Evolutionary conservation across 2,797 vertebrate genomes (phyloP).

Genomic region (Trichosurus vulpecula): DNA sequence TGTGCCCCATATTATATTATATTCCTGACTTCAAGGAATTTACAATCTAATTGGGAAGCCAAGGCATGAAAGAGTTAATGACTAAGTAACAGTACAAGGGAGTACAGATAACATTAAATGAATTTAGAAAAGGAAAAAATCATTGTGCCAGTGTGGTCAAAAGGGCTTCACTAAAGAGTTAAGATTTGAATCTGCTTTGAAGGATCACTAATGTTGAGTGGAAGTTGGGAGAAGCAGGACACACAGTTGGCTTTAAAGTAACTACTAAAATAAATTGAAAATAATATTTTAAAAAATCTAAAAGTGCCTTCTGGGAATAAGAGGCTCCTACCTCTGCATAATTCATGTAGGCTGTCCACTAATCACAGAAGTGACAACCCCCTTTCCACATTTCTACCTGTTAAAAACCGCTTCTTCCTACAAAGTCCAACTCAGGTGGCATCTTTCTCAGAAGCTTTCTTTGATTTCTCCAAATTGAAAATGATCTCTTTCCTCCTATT

Average conservation of each 20-base stretch:
- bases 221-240: background rate
- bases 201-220: background rate
- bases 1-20: background rate
- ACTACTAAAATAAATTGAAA: background rate
- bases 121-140: background rate
- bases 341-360: background rate
- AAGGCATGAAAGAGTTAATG: background rate
- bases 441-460: background rate
- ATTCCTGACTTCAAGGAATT: background rate
- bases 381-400: background rate
- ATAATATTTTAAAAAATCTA: background rate
- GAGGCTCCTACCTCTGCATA: background rate
- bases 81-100: background rate
- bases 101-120: background rate
- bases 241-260: background rate
- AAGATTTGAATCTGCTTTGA: background rate
- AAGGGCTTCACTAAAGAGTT: background rate
- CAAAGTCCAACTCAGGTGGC: background rate
- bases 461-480: background rate
- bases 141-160: background rate
- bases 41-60: background rate
- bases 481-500: background rate
- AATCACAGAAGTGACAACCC: background rate
- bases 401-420: background rate
- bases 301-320: background rate